phyloP scores from a whole-genome alignment of 2,888 invertebrate genomes.

The Sesamia inferens region DNA sequence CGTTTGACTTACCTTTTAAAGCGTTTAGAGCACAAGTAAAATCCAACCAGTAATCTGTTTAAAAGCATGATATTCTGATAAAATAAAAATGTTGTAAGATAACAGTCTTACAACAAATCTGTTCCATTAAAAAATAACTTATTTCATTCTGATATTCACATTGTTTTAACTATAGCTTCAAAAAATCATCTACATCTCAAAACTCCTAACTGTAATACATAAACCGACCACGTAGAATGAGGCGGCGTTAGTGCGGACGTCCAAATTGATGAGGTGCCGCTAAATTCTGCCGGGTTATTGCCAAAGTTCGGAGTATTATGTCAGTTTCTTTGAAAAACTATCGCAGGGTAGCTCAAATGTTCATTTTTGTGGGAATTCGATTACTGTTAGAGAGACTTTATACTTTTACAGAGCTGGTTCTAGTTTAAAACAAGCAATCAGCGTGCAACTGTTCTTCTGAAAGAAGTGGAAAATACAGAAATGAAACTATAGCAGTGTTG shows the following conservation, averaged over 20 bases:
- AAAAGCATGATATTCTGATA: no score
- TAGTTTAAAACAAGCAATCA: background rate
- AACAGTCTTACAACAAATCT: background rate
- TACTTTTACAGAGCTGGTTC: background rate
- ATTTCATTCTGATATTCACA: background rate
- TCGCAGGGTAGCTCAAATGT: constrained; percentile 22
- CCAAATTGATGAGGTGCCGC: constrained; percentile 63
- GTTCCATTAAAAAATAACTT: background rate
- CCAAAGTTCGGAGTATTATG: constrained; percentile 56
- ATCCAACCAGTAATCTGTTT: no score
- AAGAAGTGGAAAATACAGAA: background rate
- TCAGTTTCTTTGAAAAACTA: constrained; percentile 62
- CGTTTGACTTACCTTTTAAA: no score
- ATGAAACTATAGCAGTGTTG: background rate
- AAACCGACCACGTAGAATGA: constrained; percentile 61
- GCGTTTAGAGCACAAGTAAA: no score
- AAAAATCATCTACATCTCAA: constrained; percentile 23
- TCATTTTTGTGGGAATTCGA: constrained; percentile 42
- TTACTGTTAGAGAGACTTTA: constrained; percentile 6
- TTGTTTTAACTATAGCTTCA: background rate
- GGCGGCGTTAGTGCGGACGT: constrained; percentile 42
- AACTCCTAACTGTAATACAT: constrained; percentile 59
- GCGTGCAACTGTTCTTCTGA: background rate
- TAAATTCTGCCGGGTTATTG: constrained; percentile 64
- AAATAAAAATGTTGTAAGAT: no score